Evolutionary conservation across 23 tunicate species (phyloP).

Genomic region (Corella eumyota): DNA sequence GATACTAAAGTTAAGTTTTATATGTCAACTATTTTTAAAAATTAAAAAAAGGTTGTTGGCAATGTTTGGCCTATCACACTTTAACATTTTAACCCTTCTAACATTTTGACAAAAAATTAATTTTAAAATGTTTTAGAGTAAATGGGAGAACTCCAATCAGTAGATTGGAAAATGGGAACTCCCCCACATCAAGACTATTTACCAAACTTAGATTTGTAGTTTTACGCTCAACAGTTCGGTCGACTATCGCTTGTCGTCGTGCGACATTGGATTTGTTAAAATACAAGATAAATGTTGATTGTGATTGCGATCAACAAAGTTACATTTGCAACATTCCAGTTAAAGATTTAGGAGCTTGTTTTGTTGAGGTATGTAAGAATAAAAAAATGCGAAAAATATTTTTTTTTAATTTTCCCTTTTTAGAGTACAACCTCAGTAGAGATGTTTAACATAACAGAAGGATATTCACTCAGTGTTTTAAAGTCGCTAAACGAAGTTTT

Average conservation of each 20-base stretch:
- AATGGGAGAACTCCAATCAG: slow-evolving; percentile 37
- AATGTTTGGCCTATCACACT: too few species aligned
- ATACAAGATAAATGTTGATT: slow-evolving; percentile 3
- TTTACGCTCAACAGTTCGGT: neutral
- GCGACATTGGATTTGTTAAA: slow-evolving; percentile 12
- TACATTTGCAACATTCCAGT: slow-evolving; percentile 30
- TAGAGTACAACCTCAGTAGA: slow-evolving; percentile 1
- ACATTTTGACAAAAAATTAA: neutral
- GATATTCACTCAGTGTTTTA: slow-evolving; percentile 32
- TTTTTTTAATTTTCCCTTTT: neutral
- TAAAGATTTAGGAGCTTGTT: slow-evolving; percentile 15
- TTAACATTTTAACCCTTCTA: too few species aligned
- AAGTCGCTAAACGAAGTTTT: slow-evolving; percentile 29
- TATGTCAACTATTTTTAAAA: too few species aligned
- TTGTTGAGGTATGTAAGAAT: neutral
- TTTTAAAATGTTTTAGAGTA: slow-evolving; percentile 11
- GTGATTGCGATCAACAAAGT: neutral
- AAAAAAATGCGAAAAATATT: neutral
- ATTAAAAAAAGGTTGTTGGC: too few species aligned
- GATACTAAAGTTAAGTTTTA: too few species aligned
- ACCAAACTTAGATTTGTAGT: slow-evolving; percentile 6
- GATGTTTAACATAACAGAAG: slow-evolving; percentile 22
- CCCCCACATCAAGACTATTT: neutral
- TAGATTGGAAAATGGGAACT: slow-evolving; percentile 15
- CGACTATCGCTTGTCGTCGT: slow-evolving; percentile 17